Base-by-base conservation (phyloP, 2,888 invertebrate genomes). In the Caenorhabditis doughertyi region DNA sequence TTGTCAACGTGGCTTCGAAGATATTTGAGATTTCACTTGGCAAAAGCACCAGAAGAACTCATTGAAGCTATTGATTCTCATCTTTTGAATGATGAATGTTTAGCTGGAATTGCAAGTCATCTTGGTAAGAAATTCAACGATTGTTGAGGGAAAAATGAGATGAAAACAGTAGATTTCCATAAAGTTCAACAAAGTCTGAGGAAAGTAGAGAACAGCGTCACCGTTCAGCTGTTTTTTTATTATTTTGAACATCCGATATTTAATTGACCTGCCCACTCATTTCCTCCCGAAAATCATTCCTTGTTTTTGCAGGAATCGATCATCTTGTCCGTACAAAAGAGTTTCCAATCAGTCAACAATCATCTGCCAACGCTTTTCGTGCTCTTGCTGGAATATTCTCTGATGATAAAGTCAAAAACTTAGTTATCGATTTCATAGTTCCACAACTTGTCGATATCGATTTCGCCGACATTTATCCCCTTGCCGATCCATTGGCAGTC, bases 381-480 rank as follows among this genome's bases (percentile, higher is more conserved):
- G 96, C 97, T 0, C 92, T 98, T 8, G 94, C 97, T 42, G 95
- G 95, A 18, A 96, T 96, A 0, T 92, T 98, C 5, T 92, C 88
- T 8, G 86, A 91, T 35, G 92, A 92, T 65, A 94, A 94, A 71
- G 94, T 96, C 0, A 94, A 95, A 74, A 92, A 93, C 76, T 96
- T 99, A 93, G 94, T 98, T 0, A 93, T 95, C 70, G 98, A 98
- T 92, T 94, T 98, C 70, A 94, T 98, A 73, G 85, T 94, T 11
- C 95, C 95, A 2, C 95, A 95, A 90, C 92, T 99, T 51, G 95
- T 95, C 92, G 96, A 95, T 18, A 94, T 95, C 92, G 96, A 97
- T 92, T 92, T 98, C 4, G 95, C 81, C 27, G 80, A 79, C 81
- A 94, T 96, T 80, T 97, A 96, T 95, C 90, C 91, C 9, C 83